Evolutionary conservation across 2,888 invertebrate species (phyloP).

Genomic region (Eilema sororculum): DNA sequence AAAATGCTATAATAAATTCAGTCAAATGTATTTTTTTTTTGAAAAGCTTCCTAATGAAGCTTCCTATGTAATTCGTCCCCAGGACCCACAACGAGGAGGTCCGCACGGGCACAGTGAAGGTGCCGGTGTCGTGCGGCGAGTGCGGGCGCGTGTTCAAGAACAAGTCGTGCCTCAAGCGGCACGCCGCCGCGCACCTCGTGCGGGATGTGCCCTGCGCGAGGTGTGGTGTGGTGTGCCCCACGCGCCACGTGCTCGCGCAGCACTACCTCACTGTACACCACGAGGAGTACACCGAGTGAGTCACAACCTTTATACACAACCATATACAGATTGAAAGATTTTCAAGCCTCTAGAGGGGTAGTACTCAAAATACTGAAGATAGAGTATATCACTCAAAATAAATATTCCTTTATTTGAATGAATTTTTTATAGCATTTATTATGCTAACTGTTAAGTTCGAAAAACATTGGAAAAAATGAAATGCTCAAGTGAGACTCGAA

Average conservation of each 20-base stretch:
- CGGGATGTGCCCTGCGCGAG: conserved; percentile 46
- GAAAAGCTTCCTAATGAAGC: too few relatives aligned
- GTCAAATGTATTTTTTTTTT: too few relatives aligned
- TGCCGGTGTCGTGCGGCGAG: conserved; percentile 50
- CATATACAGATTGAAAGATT: too few relatives aligned
- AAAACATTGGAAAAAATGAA: too few relatives aligned
- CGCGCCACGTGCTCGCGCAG: conserved; percentile 46
- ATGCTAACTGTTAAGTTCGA: too few relatives aligned
- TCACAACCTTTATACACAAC: neutral
- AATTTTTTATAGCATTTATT: too few relatives aligned
- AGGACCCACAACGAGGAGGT: conserved; percentile 56
- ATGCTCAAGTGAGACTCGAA: too few relatives aligned
- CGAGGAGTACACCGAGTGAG: conserved; percentile 50
- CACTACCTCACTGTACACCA: conserved; percentile 55
- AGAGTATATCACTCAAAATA: too few relatives aligned
- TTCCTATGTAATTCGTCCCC: neutral
- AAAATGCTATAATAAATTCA: too few relatives aligned
- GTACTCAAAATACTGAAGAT: too few relatives aligned
- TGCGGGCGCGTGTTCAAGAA: conserved; percentile 58
- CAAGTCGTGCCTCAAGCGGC: conserved; percentile 57
- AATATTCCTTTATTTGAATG: too few relatives aligned
- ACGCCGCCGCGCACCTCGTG: conserved; percentile 53
- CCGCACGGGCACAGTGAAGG: conserved; percentile 24
- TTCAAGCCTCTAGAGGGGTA: too few relatives aligned
- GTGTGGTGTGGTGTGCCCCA: conserved; percentile 51